Conservation (phyloP, 2,888 invertebrate genomes). For the Drosophila cognata region DNA sequence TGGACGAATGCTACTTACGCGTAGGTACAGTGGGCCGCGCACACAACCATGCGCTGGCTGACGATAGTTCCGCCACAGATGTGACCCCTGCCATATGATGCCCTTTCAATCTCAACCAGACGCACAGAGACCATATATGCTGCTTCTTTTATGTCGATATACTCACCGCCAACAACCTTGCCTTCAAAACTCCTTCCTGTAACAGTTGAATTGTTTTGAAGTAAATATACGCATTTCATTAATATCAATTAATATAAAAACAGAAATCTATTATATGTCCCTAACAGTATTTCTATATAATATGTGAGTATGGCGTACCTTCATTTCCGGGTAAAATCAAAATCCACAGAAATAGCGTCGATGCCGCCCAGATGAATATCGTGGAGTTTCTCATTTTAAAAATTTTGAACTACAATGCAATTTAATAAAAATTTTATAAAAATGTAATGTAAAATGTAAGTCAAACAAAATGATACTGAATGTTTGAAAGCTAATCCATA, state of each 20-base stretch:
- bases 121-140: conserved; percentile 78
- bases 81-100: conserved; percentile 70
- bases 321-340: not conserved
- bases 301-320: not conserved
- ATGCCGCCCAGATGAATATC: not conserved
- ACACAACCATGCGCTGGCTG: conserved; percentile 66
- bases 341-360: not conserved
- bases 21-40: conserved; percentile 75
- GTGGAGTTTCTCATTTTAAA: not conserved
- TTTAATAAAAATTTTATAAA: not conserved
- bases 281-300: not conserved
- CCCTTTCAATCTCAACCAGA: conserved; percentile 41
- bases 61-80: conserved; percentile 78
- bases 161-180: conserved; percentile 74
- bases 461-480: not conserved
- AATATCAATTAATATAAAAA: not conserved
- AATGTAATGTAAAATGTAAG: no score
- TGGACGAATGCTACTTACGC: conserved; percentile 33
- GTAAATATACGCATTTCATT: not conserved
- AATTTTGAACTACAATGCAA: not conserved
- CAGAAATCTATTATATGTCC: not conserved
- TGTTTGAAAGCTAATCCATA: not conserved
- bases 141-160: conserved; percentile 42
- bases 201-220: not conserved
- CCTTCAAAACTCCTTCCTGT: conserved; percentile 69